Percentiles rank a stretch among this genome's conserved stretches.
Conservation (phyloP, 2,797 vertebrate species). For the Rhinoraja longicauda region DNA sequence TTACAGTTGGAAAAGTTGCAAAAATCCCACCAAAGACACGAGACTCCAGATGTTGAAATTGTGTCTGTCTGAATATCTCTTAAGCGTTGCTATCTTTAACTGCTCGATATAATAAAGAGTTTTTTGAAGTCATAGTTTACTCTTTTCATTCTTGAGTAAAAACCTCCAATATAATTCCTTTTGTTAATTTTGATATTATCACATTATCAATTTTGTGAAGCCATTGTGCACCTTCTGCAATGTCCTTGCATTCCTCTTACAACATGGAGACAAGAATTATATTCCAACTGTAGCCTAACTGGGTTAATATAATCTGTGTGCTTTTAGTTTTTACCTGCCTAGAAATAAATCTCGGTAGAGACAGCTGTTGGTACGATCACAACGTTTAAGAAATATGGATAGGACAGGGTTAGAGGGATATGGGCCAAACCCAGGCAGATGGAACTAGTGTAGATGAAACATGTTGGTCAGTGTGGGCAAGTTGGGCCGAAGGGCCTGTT, state of each 20-base stretch:
- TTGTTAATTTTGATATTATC: background rate
- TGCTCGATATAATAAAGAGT: background rate
- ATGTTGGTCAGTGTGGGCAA: too few species aligned
- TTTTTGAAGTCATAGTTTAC: background rate
- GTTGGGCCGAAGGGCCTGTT: too few species aligned
- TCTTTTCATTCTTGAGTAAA: background rate
- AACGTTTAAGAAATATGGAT: too few species aligned
- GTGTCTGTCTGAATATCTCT: too few species aligned
- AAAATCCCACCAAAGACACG: too few species aligned
- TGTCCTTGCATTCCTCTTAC: background rate
- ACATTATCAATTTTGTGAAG: background rate
- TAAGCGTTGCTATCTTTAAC: too few species aligned
- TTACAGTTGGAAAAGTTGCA: too few species aligned
- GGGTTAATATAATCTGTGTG: background rate
- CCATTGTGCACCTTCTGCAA: background rate
- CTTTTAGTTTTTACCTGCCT: background rate
- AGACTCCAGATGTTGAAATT: too few species aligned
- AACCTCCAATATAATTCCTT: background rate
- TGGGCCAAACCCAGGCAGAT: too few species aligned
- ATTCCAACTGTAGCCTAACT: background rate
- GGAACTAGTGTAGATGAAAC: too few species aligned
- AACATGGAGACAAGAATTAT: background rate
- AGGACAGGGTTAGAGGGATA: too few species aligned
- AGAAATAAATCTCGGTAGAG: background rate
- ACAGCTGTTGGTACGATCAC: too few species aligned